Evolutionary conservation across 2,888 invertebrate species (phyloP), one percentile per base, ranked within the genome.

Genomic region (Parthenolecanium corni): DNA sequence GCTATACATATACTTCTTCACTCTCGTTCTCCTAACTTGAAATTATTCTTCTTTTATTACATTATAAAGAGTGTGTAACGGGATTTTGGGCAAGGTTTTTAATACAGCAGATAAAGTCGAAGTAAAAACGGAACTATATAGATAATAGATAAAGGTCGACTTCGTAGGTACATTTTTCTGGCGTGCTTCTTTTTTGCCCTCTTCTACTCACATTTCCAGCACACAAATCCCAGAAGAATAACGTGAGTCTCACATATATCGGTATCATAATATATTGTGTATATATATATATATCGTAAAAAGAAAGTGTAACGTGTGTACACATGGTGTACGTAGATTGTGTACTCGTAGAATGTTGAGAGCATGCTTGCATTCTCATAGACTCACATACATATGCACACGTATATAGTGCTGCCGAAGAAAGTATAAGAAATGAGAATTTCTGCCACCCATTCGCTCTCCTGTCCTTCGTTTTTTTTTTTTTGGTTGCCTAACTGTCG

Each of bases 131-230:
- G 47, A 58, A 58, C 47, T 31, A 47, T 47, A 49, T 58, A 58
- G 58, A 58, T 58, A 58, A 58, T 58, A 58, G 58, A 58, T 58
- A 58, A 58, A 58, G 58, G 58, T 58, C 58, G 58, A 49, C n/a
- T n/a, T n/a, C 57, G 47, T 57, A 57, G 57, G 57, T 57, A 57
- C 57, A 57, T 57, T 44, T 47, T 57, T 57, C 57, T 57, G 46
- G 25, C 24, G 20, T 47, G 23, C 5, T 16, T 11, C 14, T 14
- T 9, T 44, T 16, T n/a, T 16, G 20, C 14, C n/a, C 21, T 49
- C 9, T 31, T 31, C 9, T 31, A 6, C 9, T 4, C 31, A 9
- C 31, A 6, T 31, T 31, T 31, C 9, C 31, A 4, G 31, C 31
- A 31, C 31, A 36, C 38, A 23, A 53, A 36, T 36, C 51, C 53